These are phyloP conservation scores for Cremastinae sp. DNA, from an alignment of 2,888 invertebrate genomes.

Conservation along the genomic window DNA sequence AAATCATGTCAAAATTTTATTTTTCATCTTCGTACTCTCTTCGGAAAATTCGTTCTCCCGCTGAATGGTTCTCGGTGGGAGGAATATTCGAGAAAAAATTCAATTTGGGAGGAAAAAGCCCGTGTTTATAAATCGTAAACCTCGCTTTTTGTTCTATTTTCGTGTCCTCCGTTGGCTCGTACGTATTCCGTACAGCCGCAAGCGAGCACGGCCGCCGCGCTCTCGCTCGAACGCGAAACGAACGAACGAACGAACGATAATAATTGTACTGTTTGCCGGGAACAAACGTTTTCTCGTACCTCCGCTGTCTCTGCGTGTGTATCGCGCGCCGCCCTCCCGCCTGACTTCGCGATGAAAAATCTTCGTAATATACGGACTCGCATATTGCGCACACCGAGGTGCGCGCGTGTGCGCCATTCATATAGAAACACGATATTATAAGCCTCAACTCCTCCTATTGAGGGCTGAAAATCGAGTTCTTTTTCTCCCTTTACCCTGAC, in stretches of 20 bases:
- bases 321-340: constrained; percentile 7
- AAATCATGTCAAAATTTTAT: not conserved
- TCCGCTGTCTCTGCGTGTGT: constrained; percentile 1
- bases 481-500: no score
- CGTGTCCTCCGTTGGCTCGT: not conserved
- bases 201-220: not conserved
- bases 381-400: constrained; percentile 31
- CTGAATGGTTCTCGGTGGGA: no score
- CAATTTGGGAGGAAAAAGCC: not conserved
- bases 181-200: constrained; percentile 14
- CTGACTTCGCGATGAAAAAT: constrained; percentile 48
- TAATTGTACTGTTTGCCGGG: constrained; percentile 58
- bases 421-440: no score
- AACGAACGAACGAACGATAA: constrained; percentile 51
- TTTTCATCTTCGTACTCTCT: not conserved
- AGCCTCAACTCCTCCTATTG: no score
- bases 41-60: no score
- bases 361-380: constrained; percentile 46
- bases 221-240: not conserved
- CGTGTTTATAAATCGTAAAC: constrained; percentile 1
- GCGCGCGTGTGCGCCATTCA: not conserved
- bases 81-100: not conserved
- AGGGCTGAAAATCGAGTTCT: no score
- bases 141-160: not conserved
- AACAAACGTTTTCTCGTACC: constrained; percentile 56